Percentiles rank a stretch among this genome's conserved stretches.
Conservation (phyloP, 2,113 vertebrate genomes). For the Nycticebus coucang region DNA sequence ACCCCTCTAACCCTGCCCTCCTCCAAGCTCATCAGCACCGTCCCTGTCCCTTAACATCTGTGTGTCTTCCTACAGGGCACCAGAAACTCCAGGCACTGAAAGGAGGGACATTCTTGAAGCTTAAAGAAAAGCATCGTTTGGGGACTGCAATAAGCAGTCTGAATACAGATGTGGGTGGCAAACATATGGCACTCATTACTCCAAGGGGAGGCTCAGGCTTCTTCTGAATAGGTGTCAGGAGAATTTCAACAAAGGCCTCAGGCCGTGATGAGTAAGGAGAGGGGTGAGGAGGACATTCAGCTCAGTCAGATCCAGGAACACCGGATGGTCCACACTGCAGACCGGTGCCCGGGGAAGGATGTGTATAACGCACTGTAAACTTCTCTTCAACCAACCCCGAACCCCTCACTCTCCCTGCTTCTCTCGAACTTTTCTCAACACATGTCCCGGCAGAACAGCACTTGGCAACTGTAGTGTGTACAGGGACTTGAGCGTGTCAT, state of each 20-base stretch:
- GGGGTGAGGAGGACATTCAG: background rate
- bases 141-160: background rate
- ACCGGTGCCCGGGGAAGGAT: background rate
- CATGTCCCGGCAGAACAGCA: fast-evolving
- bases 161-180: background rate
- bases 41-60: background rate
- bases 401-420: background rate
- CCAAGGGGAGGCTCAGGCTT: background rate
- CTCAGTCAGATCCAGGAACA: background rate
- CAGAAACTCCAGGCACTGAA: background rate
- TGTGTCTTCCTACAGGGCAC: background rate
- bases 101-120: background rate
- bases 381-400: background rate
- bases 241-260: background rate
- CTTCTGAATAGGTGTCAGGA: slow-evolving; percentile 26
- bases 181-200: background rate
- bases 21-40: background rate
- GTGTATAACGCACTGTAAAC: background rate
- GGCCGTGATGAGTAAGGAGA: background rate
- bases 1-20: background rate
- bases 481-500: background rate
- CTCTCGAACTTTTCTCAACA: background rate
- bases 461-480: background rate
- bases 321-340: background rate
- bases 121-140: background rate